A percentile compares a stretch with the other conserved stretches of the same genome.
Conservation (phyloP, 2,797 vertebrate genomes). For the Leptodactylus fallax region DNA sequence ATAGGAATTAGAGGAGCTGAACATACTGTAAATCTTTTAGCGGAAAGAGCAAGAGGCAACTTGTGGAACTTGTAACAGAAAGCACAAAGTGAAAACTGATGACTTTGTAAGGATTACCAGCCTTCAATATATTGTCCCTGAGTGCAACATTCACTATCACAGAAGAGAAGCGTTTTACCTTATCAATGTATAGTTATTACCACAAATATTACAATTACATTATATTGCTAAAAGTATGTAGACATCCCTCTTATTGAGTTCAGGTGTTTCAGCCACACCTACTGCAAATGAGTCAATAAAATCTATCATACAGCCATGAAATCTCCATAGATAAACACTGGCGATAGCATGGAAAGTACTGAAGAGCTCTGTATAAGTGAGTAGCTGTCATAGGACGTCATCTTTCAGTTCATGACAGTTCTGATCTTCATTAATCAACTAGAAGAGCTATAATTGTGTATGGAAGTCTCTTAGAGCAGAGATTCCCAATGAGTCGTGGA, state of each 20-base stretch:
- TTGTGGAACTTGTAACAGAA: background rate
- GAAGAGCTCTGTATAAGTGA: too few species aligned
- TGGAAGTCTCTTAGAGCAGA: too few species aligned
- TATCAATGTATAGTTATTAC: background rate
- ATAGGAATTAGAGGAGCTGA: slow-evolving; percentile 8
- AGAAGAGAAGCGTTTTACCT: background rate
- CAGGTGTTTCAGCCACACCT: background rate
- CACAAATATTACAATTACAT: background rate
- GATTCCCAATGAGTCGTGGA: too few species aligned
- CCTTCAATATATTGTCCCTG: background rate
- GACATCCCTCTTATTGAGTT: background rate
- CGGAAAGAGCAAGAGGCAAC: slow-evolving; percentile 5
- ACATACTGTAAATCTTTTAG: background rate
- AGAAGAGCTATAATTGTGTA: too few species aligned
- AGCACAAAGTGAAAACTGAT: background rate
- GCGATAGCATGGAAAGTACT: too few species aligned
- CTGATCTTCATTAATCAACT: too few species aligned
- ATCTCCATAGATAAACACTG: too few species aligned
- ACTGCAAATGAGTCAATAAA: background rate
- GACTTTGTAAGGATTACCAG: background rate
- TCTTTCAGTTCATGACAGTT: too few species aligned
- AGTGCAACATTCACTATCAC: background rate
- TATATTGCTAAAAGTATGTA: too few species aligned
- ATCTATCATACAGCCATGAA: too few species aligned
- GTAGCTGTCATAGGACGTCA: too few species aligned